Evolutionary conservation across 2,888 invertebrate species (phyloP), one percentile per base, ranked within the genome.

Genomic region (Marronus borbonicus): DNA sequence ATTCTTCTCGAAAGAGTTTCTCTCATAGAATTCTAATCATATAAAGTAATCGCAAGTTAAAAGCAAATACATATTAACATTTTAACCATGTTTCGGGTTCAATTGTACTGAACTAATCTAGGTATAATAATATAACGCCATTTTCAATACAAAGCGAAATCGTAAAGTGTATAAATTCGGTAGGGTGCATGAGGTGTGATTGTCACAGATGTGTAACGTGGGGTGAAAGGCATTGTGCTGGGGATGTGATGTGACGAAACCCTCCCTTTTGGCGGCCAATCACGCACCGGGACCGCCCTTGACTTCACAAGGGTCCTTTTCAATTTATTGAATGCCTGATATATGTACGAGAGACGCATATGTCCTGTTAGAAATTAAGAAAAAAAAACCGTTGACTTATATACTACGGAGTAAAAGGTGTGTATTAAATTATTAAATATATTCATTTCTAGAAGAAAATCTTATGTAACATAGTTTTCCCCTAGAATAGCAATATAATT

Each of bases 231-330:
- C 36, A 72, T 72, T 39, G 58, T 72, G 72, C 4, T 17, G 58
- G 84, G 84, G 83, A 83, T 84, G 85, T 84, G 85, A 84, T 84
- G 84, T 83, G 85, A 85, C 83, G 85, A 84, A 85, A 86, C 86
- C 86, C 86, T 85, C 81, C 83, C 80, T 82, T 82, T 83, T 83
- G 82, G 81, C 82, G 83, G 87, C 87, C 87, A 87, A 87, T 87
- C 86, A 85, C 82, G 82, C 84, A 82, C 66, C 72, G 83, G 86
- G 81, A 82, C 86, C 86, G 86, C 86, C 87, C 86, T 86, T 87
- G 87, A 87, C 86, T 86, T 86, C 80, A 80, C 81, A 82, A 85
- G 83, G 83, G 84, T 80, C 70, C 82, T 81, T 81, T 75, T 72
- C 72, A 77, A 77, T 79, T 78, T 78, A 81, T 81, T 82, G 82